These are phyloP conservation scores for Bombylius major DNA, from an alignment of 2,888 invertebrate species.

Conservation along the genomic window DNA sequence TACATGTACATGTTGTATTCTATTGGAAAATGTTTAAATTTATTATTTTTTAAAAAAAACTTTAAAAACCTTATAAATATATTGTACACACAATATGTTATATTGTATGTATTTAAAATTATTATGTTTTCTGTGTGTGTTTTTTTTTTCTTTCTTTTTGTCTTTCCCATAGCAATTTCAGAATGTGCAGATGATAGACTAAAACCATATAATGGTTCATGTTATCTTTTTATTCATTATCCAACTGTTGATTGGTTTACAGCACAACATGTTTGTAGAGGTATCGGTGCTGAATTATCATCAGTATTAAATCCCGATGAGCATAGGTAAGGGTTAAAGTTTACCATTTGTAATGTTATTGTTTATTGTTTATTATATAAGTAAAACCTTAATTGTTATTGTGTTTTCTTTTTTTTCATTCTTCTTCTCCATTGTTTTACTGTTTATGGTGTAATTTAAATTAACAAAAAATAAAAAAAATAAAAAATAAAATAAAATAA, in stretches of 20 bases:
- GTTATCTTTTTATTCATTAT: slow-evolving; percentile 64
- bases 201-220: slow-evolving; percentile 54
- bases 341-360: neutral
- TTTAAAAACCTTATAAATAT: too few relatives aligned
- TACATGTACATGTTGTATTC: too few relatives aligned
- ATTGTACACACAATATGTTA: too few relatives aligned
- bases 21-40: too few relatives aligned
- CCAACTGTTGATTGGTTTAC: slow-evolving; percentile 64
- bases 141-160: neutral
- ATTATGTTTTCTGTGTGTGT: too few relatives aligned
- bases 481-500: neutral
- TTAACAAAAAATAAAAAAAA: too few relatives aligned
- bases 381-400: neutral
- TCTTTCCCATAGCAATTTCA: slow-evolving; percentile 38
- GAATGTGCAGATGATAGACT: slow-evolving; percentile 60
- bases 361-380: neutral
- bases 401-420: too few relatives aligned
- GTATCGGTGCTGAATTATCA: slow-evolving; percentile 56
- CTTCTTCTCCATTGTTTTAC: too few relatives aligned
- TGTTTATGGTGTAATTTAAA: too few relatives aligned
- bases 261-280: slow-evolving; percentile 55
- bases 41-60: too few relatives aligned
- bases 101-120: too few relatives aligned
- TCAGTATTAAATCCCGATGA: slow-evolving; percentile 56
- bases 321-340: slow-evolving; percentile 36